Evolutionary conservation across 1,140 invertebrate species (phyloP).

Genomic region (Lutraria rhynchaena): DNA sequence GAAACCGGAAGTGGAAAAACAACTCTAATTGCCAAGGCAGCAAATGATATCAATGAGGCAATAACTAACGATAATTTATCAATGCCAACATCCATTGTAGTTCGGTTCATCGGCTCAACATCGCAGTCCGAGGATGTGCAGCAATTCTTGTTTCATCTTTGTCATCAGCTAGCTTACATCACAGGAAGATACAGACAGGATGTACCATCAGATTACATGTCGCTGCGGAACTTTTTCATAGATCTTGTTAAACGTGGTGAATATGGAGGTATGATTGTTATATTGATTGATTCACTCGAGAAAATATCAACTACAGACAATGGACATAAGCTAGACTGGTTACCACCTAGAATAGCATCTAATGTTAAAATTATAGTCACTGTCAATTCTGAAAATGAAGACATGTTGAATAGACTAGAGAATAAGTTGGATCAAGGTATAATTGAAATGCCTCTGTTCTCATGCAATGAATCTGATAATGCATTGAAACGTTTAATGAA

Average conservation of each 20-base stretch:
- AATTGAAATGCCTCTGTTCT: conserved; percentile 66
- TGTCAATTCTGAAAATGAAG: conserved; percentile 65
- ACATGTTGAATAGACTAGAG: conserved; percentile 65
- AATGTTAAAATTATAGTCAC: conserved; percentile 78
- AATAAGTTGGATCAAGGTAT: conserved; percentile 67
- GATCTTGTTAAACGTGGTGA: conserved; percentile 73
- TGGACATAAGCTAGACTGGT: conserved; percentile 78
- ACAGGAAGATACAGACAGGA: conserved; percentile 66
- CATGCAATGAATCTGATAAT: conserved; percentile 67
- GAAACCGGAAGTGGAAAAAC: conserved; percentile 78
- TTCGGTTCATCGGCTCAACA: conserved; percentile 76
- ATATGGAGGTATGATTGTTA: conserved; percentile 74
- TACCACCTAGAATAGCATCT: conserved; percentile 73
- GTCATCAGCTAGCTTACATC: conserved; percentile 74
- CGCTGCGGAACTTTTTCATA: conserved; percentile 72
- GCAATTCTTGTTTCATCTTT: conserved; percentile 70
- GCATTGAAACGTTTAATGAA: conserved; percentile 70
- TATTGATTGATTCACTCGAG: conserved; percentile 78
- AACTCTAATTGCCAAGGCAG: conserved; percentile 75
- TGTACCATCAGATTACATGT: conserved; percentile 70
- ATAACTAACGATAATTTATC: conserved; percentile 61
- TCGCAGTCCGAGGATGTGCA: conserved; percentile 66
- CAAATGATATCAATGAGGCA: conserved; percentile 64
- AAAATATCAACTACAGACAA: conserved; percentile 67
- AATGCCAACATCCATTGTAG: conserved; percentile 68